phyloP scores from a whole-genome alignment of 2,888 invertebrate genomes.

The Parnassius orleans region DNA sequence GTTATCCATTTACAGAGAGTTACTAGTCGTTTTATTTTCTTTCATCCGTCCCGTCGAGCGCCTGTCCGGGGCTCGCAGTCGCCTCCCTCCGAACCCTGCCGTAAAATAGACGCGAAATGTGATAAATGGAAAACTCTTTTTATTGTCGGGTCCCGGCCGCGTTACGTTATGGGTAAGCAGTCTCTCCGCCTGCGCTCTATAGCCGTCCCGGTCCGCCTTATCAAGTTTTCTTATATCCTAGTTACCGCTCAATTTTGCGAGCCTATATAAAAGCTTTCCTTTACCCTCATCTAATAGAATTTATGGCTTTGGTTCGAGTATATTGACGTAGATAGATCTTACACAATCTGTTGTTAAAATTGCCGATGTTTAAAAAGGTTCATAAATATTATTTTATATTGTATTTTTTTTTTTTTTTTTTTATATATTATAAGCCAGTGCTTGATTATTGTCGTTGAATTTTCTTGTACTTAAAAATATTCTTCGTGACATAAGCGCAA shows the following conservation, averaged over 20 bases:
- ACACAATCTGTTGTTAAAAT: conserved; percentile 26
- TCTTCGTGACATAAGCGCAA: too few relatives aligned
- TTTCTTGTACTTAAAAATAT: too few relatives aligned
- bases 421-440: too few relatives aligned
- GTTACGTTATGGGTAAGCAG: conserved; percentile 68
- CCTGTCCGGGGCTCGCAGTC: conserved; percentile 60
- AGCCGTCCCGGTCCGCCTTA: conserved; percentile 62
- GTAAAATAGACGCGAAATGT: conserved; percentile 80
- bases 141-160: conserved; percentile 70
- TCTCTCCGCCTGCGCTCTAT: conserved; percentile 52
- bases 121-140: conserved; percentile 80
- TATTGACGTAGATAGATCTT: conserved; percentile 39
- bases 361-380: not conserved
- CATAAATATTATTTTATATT: too few relatives aligned
- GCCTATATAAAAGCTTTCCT: conserved; percentile 59
- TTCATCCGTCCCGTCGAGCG: conserved; percentile 65
- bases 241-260: conserved; percentile 74
- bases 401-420: too few relatives aligned
- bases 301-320: conserved; percentile 44
- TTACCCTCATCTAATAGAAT: conserved; percentile 57
- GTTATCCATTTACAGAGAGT: conserved; percentile 74
- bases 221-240: conserved; percentile 74
- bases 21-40: conserved; percentile 73
- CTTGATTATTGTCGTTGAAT: too few relatives aligned
- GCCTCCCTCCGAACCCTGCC: conserved; percentile 68